A percentile compares a stretch with the other conserved stretches of the same genome.
These are phyloP conservation scores for Pilophorus perplexus DNA, from an alignment of 2,888 invertebrate genomes.

Conservation along the genomic window DNA sequence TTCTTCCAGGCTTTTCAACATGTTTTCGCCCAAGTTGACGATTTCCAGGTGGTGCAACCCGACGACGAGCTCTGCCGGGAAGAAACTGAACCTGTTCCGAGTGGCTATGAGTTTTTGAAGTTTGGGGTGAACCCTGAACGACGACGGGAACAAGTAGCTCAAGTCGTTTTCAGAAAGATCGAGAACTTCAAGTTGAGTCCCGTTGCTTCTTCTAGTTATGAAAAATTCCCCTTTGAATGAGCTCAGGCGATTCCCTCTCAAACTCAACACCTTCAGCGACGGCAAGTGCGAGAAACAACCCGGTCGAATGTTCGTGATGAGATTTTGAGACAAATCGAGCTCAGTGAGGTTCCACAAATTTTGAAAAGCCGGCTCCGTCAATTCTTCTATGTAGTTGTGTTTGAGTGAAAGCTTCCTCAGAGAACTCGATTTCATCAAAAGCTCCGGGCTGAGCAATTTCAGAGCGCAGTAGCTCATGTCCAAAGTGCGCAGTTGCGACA, in stretches of 20 bases:
- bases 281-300: slow-evolving; percentile 75
- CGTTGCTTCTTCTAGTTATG: slow-evolving; percentile 58
- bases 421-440: slow-evolving; percentile 65
- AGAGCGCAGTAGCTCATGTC: slow-evolving; percentile 74
- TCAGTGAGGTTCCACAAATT: slow-evolving; percentile 69
- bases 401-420: slow-evolving; percentile 67
- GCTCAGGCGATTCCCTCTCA: slow-evolving; percentile 73
- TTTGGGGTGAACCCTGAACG: slow-evolving; percentile 79
- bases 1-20: slow-evolving; percentile 75
- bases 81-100: slow-evolving; percentile 77
- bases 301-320: slow-evolving; percentile 70
- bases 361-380: slow-evolving; percentile 73
- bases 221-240: slow-evolving; percentile 83
- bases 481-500: slow-evolving; percentile 65
- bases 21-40: slow-evolving; percentile 73
- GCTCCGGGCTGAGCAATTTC: slow-evolving; percentile 68
- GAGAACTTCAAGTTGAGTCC: slow-evolving; percentile 66
- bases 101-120: slow-evolving; percentile 68
- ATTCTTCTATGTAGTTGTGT: slow-evolving; percentile 71
- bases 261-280: slow-evolving; percentile 67
- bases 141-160: slow-evolving; percentile 78
- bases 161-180: slow-evolving; percentile 78
- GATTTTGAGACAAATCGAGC: slow-evolving; percentile 71
- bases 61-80: slow-evolving; percentile 79
- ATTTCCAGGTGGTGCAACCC: slow-evolving; percentile 72